Evolutionary conservation across 2,113 vertebrate genomes (phyloP), one percentile per base, ranked within the genome.

Genomic region (Progne subis): DNA sequence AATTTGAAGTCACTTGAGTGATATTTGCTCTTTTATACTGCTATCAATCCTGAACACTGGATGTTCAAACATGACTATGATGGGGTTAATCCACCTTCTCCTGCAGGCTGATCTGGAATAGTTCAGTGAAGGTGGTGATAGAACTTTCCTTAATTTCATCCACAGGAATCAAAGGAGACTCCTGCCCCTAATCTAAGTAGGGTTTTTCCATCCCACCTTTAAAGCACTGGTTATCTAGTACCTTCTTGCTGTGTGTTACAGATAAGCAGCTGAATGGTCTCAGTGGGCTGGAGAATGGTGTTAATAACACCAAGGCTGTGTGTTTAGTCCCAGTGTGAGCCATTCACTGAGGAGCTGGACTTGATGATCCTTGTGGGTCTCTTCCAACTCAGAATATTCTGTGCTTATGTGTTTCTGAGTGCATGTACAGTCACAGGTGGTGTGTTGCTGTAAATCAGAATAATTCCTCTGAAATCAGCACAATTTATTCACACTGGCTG

Each of bases 271-370:
- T 90, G 69, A 94, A 25, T 1, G 5, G 47, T 77, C 63, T 86
- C 94, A 82, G 94, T 92, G 97, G 95, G 88, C 88, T 95, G 96
- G 95, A 94, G 95, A 85, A 64, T 91, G 94, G 96, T 96, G 97
- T 96, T 95, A 96, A 94, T 91, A 92, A 93, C 44, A 55, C 94
- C 95, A 95, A 92, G 92, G 91, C 93, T 91, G 79, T 86, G 92
- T 96, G 94, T 96, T 96, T 86, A 86, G 95, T 94, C 91, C 96
- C 80, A 20, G 8, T 86, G 77, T 37, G 39, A 80, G 79, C 49
- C 59, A 28, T 82, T 82, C 70, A 69, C 34, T 43, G 34, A 75
- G 49, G 61, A 34, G 55, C 7, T 61, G 61, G n/a, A 8, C 53
- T 75, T 76, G 55, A 47, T 55, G 61, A 24, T 68, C 63, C 70